A percentile compares a stretch with the other conserved stretches of the same genome.
Evolutionary conservation across 2,888 invertebrate genomes (phyloP).

Genomic region (Acleris emargana): DNA sequence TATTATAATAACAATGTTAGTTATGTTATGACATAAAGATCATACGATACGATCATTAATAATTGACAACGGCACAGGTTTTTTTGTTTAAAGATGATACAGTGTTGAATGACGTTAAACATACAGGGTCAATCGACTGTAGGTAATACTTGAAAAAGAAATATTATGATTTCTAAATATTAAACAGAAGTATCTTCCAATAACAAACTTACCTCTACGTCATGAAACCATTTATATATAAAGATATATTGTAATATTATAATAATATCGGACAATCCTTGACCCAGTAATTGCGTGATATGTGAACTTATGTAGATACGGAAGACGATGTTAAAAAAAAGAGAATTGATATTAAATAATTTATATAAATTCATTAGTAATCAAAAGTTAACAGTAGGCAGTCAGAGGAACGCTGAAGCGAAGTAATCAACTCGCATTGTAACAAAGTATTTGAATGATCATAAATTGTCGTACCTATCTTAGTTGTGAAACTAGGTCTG

Average conservation of each 20-base stretch:
- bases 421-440: neutral
- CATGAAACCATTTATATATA: conserved; percentile 12
- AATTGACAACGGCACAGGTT: neutral
- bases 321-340: conserved; percentile 15
- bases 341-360: conserved; percentile 5
- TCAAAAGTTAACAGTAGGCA: conserved; percentile 19
- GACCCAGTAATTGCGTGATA: conserved; percentile 49
- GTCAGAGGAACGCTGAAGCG: conserved; percentile 17
- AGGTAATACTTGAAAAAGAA: conserved; percentile 1
- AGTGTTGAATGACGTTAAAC: conserved; percentile 7
- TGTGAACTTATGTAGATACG: conserved; percentile 37
- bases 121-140: conserved; percentile 1
- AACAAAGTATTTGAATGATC: neutral
- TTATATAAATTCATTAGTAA: neutral
- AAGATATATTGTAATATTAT: conserved; percentile 5
- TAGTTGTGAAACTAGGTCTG: neutral
- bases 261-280: conserved; percentile 43
- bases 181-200: conserved; percentile 9
- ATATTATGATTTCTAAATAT: conserved; percentile 15
- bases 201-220: conserved; percentile 10
- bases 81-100: conserved; percentile 4
- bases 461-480: neutral
- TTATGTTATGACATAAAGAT: neutral
- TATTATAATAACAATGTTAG: neutral
- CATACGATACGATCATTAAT: neutral